Conservation (phyloP, 2,797 vertebrate species). For the Synaphobranchus kaupii region DNA sequence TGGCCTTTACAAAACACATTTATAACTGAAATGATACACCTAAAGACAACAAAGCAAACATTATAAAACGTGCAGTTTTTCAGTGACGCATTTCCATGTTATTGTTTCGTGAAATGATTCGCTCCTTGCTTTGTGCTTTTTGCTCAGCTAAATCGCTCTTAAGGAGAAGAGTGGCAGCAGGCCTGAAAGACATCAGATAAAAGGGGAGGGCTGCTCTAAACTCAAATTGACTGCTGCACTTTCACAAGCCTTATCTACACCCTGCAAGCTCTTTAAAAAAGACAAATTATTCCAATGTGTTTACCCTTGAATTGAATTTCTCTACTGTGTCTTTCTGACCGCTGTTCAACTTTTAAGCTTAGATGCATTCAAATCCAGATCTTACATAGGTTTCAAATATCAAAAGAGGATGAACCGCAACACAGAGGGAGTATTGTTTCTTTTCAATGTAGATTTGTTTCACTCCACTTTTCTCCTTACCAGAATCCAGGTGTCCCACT, state of each 20-base stretch:
- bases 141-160: neutral
- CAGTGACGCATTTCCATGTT: neutral
- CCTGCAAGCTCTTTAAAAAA: neutral
- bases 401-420: neutral
- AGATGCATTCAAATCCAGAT: neutral
- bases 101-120: neutral
- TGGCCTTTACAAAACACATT: neutral
- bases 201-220: neutral
- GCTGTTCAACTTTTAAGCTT: neutral
- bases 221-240: neutral
- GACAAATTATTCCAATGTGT: conserved; percentile 1
- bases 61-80: neutral
- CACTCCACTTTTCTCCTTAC: neutral
- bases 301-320: neutral
- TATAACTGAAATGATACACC: neutral
- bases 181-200: neutral
- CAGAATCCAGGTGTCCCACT: neutral
- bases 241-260: conserved; percentile 3
- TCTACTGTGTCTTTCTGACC: neutral
- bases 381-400: neutral
- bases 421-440: neutral
- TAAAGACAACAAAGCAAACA: neutral
- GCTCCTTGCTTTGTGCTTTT: neutral
- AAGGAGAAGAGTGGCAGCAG: neutral
- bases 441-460: neutral